Percentiles rank a stretch among this genome's conserved stretches.
phyloP scores from a whole-genome alignment of 1,140 invertebrate species.

The Diorhabda carinulata region DNA sequence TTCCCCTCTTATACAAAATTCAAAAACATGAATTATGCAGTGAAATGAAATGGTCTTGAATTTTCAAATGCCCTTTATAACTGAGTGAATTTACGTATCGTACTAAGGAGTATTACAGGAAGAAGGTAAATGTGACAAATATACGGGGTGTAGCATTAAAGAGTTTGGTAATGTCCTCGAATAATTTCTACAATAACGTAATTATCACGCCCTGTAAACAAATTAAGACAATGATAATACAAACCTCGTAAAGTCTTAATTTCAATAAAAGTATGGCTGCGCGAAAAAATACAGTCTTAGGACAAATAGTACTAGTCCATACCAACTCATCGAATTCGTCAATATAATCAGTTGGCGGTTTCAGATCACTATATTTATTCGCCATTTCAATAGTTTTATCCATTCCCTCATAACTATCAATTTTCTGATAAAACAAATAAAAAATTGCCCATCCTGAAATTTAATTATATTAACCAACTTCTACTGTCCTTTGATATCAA shows the following conservation, averaged over 20 bases:
- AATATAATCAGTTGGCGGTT: constrained; percentile 26
- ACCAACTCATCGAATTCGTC: constrained; percentile 32
- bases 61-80: no score
- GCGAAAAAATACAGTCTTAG: constrained; percentile 33
- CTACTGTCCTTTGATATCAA: neutral
- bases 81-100: no score
- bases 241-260: constrained; percentile 32
- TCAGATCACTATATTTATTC: constrained; percentile 28
- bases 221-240: constrained; percentile 31
- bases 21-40: no score
- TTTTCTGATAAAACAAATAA: constrained; percentile 35
- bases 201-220: no score
- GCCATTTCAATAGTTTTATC: constrained; percentile 37
- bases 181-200: no score
- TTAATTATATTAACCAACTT: neutral
- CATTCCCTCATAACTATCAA: constrained; percentile 33
- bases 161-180: no score
- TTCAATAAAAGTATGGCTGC: constrained; percentile 37
- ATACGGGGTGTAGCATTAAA: no score
- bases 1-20: no score
- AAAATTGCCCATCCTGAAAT: constrained; percentile 32
- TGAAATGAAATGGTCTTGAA: no score
- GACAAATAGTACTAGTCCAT: constrained; percentile 35
- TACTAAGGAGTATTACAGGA: no score
- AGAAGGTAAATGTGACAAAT: no score